Evolutionary conservation across 2,888 invertebrate genomes (phyloP).

Genomic region (Pilophorus perplexus): DNA sequence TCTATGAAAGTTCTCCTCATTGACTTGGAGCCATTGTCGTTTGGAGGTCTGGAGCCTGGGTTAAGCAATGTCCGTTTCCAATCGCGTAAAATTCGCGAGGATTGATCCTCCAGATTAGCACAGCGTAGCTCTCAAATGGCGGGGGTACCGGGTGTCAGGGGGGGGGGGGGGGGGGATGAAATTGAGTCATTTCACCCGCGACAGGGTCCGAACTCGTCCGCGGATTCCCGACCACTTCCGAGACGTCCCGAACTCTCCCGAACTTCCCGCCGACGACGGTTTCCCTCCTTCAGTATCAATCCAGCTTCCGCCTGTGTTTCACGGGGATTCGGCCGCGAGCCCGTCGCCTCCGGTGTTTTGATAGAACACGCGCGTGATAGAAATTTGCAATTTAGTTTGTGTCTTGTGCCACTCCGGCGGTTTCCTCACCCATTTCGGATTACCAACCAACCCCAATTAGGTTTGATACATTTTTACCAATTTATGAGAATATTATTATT

Average conservation of each 20-base stretch:
- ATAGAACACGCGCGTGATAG: not conserved
- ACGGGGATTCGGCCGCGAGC: not conserved
- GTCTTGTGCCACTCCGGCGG: not conserved
- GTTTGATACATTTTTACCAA: no score
- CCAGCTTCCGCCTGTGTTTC: not conserved
- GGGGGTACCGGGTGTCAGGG: no score
- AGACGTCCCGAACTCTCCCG: not conserved
- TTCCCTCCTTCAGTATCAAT: constrained; percentile 8
- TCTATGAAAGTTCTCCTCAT: no score
- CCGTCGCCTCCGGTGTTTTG: not conserved
- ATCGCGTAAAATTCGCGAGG: no score
- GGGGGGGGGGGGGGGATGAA: not conserved
- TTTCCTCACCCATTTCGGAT: no score
- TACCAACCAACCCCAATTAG: no score
- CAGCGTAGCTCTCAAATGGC: no score
- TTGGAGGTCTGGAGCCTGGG: no score
- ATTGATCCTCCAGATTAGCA: no score
- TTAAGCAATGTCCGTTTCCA: no score
- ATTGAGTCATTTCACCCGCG: constrained; percentile 12
- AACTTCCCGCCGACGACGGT: not conserved
- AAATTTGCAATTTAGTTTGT: not conserved
- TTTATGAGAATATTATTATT: constrained; percentile 7
- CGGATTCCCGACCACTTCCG: not conserved
- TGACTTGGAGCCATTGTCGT: no score
- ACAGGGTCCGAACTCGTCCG: not conserved